These are phyloP conservation scores for Mantis religiosa DNA, from an alignment of 2,888 invertebrate species.

Conservation along the genomic window DNA sequence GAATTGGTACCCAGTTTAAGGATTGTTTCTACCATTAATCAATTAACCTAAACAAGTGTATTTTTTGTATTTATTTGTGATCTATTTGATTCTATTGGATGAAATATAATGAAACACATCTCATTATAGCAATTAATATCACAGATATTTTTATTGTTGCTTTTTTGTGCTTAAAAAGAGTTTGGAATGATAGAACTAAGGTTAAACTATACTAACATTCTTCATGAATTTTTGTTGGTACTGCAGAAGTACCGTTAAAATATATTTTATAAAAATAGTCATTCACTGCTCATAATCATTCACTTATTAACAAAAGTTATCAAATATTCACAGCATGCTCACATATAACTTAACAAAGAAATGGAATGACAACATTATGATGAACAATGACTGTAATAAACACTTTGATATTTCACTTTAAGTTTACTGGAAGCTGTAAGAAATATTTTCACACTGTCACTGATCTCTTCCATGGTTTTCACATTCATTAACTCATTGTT, in stretches of 20 bases:
- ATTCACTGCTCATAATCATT: neutral
- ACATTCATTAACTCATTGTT: neutral
- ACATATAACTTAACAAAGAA: neutral
- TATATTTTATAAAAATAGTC: neutral
- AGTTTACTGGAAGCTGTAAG: neutral
- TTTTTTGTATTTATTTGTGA: too few species aligned
- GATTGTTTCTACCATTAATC: too few species aligned
- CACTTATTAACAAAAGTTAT: neutral
- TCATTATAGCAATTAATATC: neutral
- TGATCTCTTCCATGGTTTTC: neutral
- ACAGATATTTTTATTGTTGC: neutral
- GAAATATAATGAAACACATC: neutral
- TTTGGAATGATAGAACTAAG: neutral
- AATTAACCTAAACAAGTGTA: too few species aligned
- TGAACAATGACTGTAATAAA: neutral
- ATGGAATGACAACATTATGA: neutral
- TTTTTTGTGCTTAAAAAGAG: neutral
- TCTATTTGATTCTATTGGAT: neutral
- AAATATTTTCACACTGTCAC: neutral
- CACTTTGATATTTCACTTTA: neutral
- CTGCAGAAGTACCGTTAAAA: neutral
- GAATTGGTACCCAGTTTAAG: too few species aligned
- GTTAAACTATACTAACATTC: neutral
- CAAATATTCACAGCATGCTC: neutral
- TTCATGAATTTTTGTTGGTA: neutral